Base-by-base conservation (phyloP, 2,888 invertebrate genomes). In the Ennomos erosarius region DNA sequence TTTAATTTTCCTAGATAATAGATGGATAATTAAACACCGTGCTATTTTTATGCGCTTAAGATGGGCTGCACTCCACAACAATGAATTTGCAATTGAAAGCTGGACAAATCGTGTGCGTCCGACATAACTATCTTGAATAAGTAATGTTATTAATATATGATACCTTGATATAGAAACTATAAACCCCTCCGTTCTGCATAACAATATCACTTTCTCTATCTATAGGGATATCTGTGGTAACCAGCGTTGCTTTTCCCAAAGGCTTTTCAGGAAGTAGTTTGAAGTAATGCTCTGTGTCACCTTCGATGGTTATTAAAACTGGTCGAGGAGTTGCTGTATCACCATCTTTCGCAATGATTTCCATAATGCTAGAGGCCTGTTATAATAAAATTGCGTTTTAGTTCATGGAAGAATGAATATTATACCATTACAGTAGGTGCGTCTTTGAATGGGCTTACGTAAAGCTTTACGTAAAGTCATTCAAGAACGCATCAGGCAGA, bases 311-410 rank as follows among this genome's bases (percentile, higher is more conserved):
- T 10, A 97, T 77, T n/a, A 94, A 75, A 1, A 97, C 88, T 49
- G 94, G 93, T 44, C 96, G 86, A 0, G 95, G 94, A 70, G 95
- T 94, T 0, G 97, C 97, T 5, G 95, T 94, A 78, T 98, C 98
- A 0, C 97, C 97, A 75, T 98, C 98, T 60, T 95, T 93, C 0
- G 97, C 97, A 68, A 94, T 88, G 0, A 97, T 95, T 12, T 95
- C 95, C 76, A 97, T 85, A 54, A 97, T 94, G 46, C 94, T 93
- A 1, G 94, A 94, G 36, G 94, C 94, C 92, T 94, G 73, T 26
- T 3, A 56, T 80, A 81, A 58, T 40, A 8, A 35, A 26, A n/a
- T 10, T n/a, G 9, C 1, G 16, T 16, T 16, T 16, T 16, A 16
- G 3, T 16, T 2, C 16, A 16, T 16, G 16, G 16, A 16, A 16